Base-by-base conservation (phyloP, 2,113 vertebrate genomes). In the Mobula hypostoma region DNA sequence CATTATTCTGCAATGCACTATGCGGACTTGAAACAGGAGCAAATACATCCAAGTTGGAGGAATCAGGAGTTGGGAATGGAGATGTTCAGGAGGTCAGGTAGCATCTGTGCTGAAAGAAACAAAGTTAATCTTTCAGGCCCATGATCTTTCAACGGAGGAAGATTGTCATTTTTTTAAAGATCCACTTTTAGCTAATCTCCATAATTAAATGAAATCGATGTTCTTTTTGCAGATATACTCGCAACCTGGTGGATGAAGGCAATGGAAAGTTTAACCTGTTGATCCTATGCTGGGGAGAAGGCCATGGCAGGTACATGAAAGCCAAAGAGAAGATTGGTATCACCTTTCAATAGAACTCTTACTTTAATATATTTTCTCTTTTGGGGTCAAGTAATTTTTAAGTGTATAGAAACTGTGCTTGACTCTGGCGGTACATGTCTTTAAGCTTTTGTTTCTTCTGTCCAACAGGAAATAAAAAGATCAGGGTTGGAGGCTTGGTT, bases 231-330 rank as follows among this genome's bases (percentile, higher is more conserved):
- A 94, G 94, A 88, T 94, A 94, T 74, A 94, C 94, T 27, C 82
- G 94, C 0, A 94, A 94, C n/a, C 87, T 94, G 21, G 94, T 94
- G 68, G 82, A 94, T 58, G 66, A 74, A 56, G 94, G 94, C n/a
- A 94, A 94, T 94, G 94, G 87, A 63, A 94, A 94, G 83, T 94
- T 94, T 36, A 94, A 94, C 74, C 87, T 94, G 68, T 94, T 94
- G 94, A 74, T 94, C 61, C 94, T 94, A 21, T 94, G 94, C 87
- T 94, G 94, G 94, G 94, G 94, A 61, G 94, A 94, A 94, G 94
- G 94, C 15, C 94, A 94, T n/a, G 94, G 94, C 94, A 94, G 94
- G 94, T 94, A 76, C 58, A 70, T 68, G 32, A 48, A 74, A 63
- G 32, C 11, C 27, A 17, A 11, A n/a, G 27, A n/a, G 58, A 21